Base-by-base conservation (phyloP, 2,113 vertebrate genomes). In the Phoenicopterus ruber region DNA sequence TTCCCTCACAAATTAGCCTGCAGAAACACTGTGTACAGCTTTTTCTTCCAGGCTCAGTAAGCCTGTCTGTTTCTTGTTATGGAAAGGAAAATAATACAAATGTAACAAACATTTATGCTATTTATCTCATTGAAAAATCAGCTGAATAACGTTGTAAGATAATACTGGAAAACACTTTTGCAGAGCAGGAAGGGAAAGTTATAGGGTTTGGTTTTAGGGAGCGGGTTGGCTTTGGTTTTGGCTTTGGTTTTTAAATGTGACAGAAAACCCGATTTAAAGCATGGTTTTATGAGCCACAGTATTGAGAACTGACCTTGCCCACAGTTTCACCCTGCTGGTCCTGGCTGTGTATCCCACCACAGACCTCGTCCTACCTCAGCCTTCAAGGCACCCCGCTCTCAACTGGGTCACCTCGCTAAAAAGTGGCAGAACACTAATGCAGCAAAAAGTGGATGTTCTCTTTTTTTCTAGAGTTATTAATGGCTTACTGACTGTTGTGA, bases 161-260 rank as follows among this genome's bases (percentile, higher is more conserved):
- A 69, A 46, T 11, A 57, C 70, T 44, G 17, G 17, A 61, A 74
- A 71, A 70, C 22, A 34, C 16, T 67, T 86, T 16, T 71, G 13
- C 49, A 82, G 66, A 87, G 36, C 22, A 59, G 34, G n/a, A 91
- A 47, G 38, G 29, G n/a, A 47, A 90, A 63, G 21, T 50, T 66
- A 25, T 0, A 54, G 9, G 24, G 17, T 69, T 61, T 83, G 13
- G 3, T 54, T 94, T 78, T n/a, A 31, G 28, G 17, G 10, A 46
- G 16, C 0, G 0, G 8, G 1, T 25, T 92, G 0, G 0, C 9
- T 13, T 42, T 55, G 6, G 7, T 11, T 46, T 42, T 79, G 11
- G 3, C 17, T 88, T 61, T 62, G 4, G 1, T 70, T 67, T 94
- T 93, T 38, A 50, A 76, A 67, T 72, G 26, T 67, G 46, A 62